Evolutionary conservation across 2,797 vertebrate species (phyloP), one percentile per base, ranked within the genome.

Genomic region (Rhabdomys pumilio): DNA sequence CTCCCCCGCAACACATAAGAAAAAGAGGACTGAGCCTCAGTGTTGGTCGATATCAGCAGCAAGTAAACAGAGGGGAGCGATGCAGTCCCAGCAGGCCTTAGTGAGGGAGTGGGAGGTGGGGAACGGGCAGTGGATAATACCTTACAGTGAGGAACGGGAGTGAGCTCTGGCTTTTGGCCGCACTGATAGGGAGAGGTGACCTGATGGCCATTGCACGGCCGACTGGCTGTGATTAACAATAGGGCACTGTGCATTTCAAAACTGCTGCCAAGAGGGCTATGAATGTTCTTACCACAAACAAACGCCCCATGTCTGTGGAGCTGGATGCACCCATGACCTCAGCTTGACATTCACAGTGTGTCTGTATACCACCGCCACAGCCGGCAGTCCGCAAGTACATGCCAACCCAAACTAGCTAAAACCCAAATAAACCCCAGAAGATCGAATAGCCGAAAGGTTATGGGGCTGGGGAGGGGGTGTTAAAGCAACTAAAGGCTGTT

Each of bases 261-360:
- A 55, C 19, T 9, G 14, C 76, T 91, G 41, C 63, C 31, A 65
- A 38, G 44, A 80, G 44, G 11, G 6, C 55, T 44, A 3, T 10
- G 50, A 44, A 31, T 17, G 22, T 82, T 82, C 34, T 91, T 17
- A 14, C 50, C 77, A 44, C 10, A 59, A 80, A 57, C 6, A 29
- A 65, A 67, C 0, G 1, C 38, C 26, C 20, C 1, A 2, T 2
- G 29, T 34, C 17, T 34, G 26, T 26, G 24, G 38, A 24, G n/a
- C 15, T 1, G 65, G 19, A n/a, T 14, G 31, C 10, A 5, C 47
- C 22, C 53, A 72, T 1, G 11, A 31, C 47, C 50, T 24, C 26
- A 17, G 47, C 19, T 15, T 67, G 76, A 44, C 50, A 22, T 17
- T 20, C 22, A 6, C 6, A 67, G 24, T 15, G 26, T 9, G 5